phyloP scores from a whole-genome alignment of 2,113 vertebrate species.

The Chinchilla lanigera region DNA sequence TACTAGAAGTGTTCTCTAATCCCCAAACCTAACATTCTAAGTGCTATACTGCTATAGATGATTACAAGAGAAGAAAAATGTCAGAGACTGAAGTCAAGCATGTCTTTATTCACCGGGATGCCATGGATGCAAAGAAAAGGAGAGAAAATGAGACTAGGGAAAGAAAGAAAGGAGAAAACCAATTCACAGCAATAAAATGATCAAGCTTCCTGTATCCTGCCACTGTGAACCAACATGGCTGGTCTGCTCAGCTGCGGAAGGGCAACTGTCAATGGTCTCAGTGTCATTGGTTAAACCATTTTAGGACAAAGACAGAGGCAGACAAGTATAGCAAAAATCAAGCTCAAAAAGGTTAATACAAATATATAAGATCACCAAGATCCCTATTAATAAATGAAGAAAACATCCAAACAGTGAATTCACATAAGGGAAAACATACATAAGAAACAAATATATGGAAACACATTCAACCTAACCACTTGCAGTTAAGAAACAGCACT shows the following conservation, averaged over 20 bases:
- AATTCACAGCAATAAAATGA: neutral
- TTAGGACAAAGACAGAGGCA: neutral
- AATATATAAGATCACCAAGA: neutral
- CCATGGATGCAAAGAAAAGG: neutral
- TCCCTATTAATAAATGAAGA: neutral
- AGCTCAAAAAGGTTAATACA: neutral
- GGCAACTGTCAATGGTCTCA: neutral
- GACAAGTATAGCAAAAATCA: neutral
- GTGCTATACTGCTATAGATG: neutral
- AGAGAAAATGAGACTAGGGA: neutral
- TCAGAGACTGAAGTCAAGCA: neutral
- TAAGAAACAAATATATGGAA: slow-evolving; percentile 34
- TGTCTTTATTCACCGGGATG: neutral
- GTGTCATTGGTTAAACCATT: neutral
- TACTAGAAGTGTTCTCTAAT: neutral
- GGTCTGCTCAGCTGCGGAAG: neutral
- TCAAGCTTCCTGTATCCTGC: neutral
- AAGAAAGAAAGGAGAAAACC: neutral
- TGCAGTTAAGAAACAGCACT: neutral
- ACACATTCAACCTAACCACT: neutral
- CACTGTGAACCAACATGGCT: neutral
- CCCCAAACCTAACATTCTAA: neutral
- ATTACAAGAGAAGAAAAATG: neutral
- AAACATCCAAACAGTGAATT: neutral
- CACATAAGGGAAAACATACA: neutral